phyloP scores from a whole-genome alignment of 1,140 invertebrate species.

The Atta texana region DNA sequence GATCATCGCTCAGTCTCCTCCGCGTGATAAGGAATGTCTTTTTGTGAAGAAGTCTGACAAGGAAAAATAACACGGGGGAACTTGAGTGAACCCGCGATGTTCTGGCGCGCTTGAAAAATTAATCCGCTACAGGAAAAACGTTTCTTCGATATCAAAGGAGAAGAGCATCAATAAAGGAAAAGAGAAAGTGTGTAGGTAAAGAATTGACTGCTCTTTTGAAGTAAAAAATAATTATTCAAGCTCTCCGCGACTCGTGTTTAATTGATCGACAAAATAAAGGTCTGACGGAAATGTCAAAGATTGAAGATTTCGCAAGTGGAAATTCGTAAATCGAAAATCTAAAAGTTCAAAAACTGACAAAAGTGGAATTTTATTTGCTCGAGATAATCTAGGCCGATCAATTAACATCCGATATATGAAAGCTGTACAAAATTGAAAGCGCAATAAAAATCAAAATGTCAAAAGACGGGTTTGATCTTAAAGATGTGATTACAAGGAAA shows the following conservation, averaged over 20 bases:
- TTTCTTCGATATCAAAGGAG: neutral
- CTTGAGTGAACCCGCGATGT: constrained; percentile 12
- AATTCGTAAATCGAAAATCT: neutral
- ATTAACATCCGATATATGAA: neutral
- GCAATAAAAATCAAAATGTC: neutral
- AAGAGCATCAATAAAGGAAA: neutral
- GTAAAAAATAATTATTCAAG: constrained; percentile 45
- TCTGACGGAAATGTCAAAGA: neutral
- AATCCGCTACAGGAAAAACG: constrained; percentile 34
- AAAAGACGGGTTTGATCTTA: neutral
- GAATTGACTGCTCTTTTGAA: neutral
- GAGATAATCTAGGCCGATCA: neutral
- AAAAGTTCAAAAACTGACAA: constrained; percentile 5
- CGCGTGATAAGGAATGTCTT: neutral
- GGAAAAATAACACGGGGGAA: constrained; percentile 43
- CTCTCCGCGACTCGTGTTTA: neutral
- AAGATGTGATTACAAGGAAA: too few species aligned
- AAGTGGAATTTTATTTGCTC: neutral
- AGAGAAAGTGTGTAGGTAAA: neutral
- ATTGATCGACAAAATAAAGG: neutral
- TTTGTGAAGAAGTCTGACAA: constrained; percentile 30
- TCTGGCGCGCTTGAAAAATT: constrained; percentile 52
- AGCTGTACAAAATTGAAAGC: neutral
- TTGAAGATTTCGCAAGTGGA: neutral
- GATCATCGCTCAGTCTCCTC: constrained; percentile 38